phyloP scores from a whole-genome alignment of 2,113 vertebrate genomes.

The Bos taurus region ARS-UCD2.0 NC_037347.1:64379501-64380000 shows the following conservation, averaged over 20 bases:
- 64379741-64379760: fast-evolving
- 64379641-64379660: background rate
- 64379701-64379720: fast-evolving
- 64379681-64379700: fast-evolving
- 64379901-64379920: background rate
- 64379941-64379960: no score
- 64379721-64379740: fast-evolving
- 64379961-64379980: background rate
- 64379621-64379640: background rate
- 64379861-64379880: background rate
- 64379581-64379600: fast-evolving
- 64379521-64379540: background rate
- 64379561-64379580: fast-evolving
- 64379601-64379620: background rate
- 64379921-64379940: background rate
- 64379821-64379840: background rate
- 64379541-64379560: background rate
- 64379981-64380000: background rate
- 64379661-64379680: no score
- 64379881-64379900: background rate
- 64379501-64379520: fast-evolving
- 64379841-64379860: background rate
- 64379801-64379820: fast-evolving
- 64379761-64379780: background rate
- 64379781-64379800: background rate